Conservation (phyloP, 2,113 vertebrate species). For the Lepus europaeus region DNA sequence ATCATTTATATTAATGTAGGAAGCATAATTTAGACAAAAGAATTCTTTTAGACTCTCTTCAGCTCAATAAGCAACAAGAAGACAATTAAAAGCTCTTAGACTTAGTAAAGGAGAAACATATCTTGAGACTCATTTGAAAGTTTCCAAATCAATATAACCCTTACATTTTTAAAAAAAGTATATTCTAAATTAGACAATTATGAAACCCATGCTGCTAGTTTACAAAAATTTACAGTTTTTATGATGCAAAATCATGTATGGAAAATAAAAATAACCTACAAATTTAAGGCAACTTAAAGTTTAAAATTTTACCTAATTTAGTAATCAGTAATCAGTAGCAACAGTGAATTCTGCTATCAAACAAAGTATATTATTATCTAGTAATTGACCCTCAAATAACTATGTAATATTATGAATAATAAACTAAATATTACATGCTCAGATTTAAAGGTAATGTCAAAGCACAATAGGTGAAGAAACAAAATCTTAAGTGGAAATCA, state of each 20-base stretch:
- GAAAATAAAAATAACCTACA: neutral
- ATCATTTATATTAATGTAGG: neutral
- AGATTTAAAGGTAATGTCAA: neutral
- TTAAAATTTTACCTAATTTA: neutral
- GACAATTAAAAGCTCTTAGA: neutral
- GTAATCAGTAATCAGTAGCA: neutral
- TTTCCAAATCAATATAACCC: neutral
- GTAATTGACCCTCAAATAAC: neutral
- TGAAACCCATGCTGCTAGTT: neutral
- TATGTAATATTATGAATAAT: neutral
- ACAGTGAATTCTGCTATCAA: neutral
- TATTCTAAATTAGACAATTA: neutral
- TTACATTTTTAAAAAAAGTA: constrained; percentile 1
- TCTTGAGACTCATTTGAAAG: neutral
- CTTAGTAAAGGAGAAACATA: neutral
- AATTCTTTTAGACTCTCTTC: neutral
- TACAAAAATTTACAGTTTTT: neutral
- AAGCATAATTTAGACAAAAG: neutral
- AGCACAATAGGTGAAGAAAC: neutral
- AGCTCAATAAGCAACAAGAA: neutral
- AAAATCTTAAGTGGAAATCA: neutral
- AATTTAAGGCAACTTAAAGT: neutral
- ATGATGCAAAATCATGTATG: neutral
- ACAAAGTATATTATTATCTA: neutral
- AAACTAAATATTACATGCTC: neutral